Conservation (phyloP, 2,113 vertebrate genomes). For the Hemichromis elongatus region DNA sequence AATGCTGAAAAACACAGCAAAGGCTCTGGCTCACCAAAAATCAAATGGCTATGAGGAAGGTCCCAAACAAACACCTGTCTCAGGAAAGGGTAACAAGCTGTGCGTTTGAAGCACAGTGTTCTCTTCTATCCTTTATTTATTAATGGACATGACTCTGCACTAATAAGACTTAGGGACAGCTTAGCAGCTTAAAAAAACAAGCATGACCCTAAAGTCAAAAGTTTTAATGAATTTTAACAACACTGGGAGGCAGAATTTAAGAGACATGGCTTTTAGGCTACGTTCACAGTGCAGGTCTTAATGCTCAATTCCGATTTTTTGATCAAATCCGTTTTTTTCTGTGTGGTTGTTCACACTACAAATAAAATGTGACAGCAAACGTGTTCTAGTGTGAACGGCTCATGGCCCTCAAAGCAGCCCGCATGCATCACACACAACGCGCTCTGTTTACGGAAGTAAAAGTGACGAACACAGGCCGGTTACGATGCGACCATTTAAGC, state of each 20-base stretch:
- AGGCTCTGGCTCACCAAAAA: not conserved
- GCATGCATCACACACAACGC: too few relatives aligned
- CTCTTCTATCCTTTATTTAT: not conserved
- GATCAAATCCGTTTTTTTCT: too few relatives aligned
- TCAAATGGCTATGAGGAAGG: not conserved
- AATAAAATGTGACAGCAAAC: too few relatives aligned
- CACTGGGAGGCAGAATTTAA: not conserved
- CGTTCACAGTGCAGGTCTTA: too few relatives aligned
- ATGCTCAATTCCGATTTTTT: too few relatives aligned
- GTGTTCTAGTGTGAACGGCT: too few relatives aligned
- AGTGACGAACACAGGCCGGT: too few relatives aligned
- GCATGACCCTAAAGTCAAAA: not conserved
- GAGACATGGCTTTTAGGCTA: not conserved
- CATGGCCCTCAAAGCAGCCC: too few relatives aligned
- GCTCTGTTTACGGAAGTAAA: too few relatives aligned
- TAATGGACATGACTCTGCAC: not conserved
- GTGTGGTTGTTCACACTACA: too few relatives aligned
- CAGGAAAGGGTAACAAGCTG: not conserved
- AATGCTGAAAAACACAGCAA: not conserved
- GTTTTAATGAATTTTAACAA: not conserved
- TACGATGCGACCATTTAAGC: too few relatives aligned
- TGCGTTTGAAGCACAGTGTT: not conserved
- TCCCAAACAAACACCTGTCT: slow-evolving; percentile 44
- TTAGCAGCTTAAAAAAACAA: not conserved
- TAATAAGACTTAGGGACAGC: not conserved